phyloP scores from a whole-genome alignment of 2,888 invertebrate genomes.

The Eupelmus urozonus region DNA sequence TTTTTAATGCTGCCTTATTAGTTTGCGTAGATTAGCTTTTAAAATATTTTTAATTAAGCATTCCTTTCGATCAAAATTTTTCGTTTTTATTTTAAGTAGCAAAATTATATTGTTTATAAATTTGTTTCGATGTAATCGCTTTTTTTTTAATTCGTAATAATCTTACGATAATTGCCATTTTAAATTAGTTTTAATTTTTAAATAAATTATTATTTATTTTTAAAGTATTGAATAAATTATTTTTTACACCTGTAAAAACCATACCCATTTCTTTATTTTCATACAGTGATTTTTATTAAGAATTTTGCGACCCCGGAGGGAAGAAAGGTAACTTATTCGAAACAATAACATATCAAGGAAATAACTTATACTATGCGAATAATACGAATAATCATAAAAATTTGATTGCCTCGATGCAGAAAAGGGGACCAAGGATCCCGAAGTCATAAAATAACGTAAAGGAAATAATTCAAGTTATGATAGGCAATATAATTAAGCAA shows the following conservation, averaged over 20 bases:
- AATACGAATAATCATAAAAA: too few relatives aligned
- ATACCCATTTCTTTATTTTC: neutral
- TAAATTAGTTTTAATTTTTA: constrained; percentile 46
- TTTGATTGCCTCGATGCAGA: too few relatives aligned
- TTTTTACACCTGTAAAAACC: constrained; percentile 23
- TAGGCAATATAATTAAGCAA: too few relatives aligned
- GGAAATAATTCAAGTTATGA: too few relatives aligned
- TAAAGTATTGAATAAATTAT: constrained; percentile 45
- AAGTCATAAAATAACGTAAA: too few relatives aligned
- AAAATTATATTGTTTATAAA: constrained; percentile 4
- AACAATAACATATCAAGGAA: constrained; percentile 48
- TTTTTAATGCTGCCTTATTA: constrained; percentile 56
- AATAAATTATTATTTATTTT: constrained; percentile 59
- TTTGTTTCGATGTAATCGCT: neutral
- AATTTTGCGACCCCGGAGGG: neutral
- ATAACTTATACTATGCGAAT: too few relatives aligned
- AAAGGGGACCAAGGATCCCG: too few relatives aligned
- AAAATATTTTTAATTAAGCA: constrained; percentile 51
- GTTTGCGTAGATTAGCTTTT: constrained; percentile 45
- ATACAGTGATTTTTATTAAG: neutral
- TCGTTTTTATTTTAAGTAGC: constrained; percentile 15
- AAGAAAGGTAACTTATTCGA: neutral
- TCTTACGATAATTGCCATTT: constrained; percentile 41
- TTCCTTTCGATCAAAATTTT: constrained; percentile 43
- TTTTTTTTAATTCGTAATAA: constrained; percentile 31